Evolutionary conservation across 2,113 vertebrate genomes (phyloP), one percentile per base, ranked within the genome.

Genomic region (Erythrolamprus reginae): DNA sequence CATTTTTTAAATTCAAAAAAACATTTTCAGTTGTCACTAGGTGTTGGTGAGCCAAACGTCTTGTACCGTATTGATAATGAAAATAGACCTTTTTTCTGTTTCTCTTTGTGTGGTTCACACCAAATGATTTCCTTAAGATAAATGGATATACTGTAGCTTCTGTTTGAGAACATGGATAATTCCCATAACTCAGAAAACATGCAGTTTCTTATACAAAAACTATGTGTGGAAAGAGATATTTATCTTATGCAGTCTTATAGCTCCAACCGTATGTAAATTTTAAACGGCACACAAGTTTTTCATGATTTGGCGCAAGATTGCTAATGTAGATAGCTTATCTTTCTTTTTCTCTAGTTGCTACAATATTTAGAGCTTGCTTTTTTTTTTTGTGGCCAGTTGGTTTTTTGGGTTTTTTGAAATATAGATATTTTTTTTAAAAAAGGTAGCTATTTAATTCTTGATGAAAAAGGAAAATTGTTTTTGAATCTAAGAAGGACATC

Each of bases 401-500:
- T 4, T 47, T 47, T 2, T 47, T 47, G 2, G 2, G 26, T 6
- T 2, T 21, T 82, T 47, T 87, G 4, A 86, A 77, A 55, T 82
- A 56, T 42, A 48, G 61, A 38, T n/a, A n/a, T n/a, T 48, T 10
- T 70, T 65, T 33, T 7, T 8, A 1, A 8, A 8, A 55, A 55
- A 8, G 19, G 33, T 56, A 55, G 83, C 84, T 92, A 26, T 12
- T 90, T 42, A 7, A 48, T 77, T 77, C 47, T 52, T 23, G 87
- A 77, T 65, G 85, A 84, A 91, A 65, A 52, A 56, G 50, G 28
- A 33, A 50, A 8, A 61, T 38, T 86, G 4, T 23, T 8, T 84
- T 1, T 85, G 23, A 28, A 45, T 87, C 92, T 94, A 51, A 85
- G 82, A 88, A 88, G 88, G 42, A 47, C 65, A 70, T 89, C 8